Evolutionary conservation across 1,140 invertebrate species (phyloP), one percentile per base, ranked within the genome.

Genomic region (Bombus waltoni): DNA sequence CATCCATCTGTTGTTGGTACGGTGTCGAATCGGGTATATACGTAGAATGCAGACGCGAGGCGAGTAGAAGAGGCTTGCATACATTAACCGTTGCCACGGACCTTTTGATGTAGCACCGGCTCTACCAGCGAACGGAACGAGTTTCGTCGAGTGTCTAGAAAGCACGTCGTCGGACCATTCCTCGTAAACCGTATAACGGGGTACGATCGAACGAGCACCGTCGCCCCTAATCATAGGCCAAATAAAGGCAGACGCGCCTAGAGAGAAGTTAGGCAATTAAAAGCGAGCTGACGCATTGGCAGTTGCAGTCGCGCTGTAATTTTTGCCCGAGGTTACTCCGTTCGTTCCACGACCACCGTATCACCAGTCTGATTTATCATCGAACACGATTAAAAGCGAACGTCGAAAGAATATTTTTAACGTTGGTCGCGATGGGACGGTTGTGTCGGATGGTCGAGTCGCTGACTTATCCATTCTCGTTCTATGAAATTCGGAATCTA

Each of bases 81-180:
- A 85, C 42, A 85, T 85, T 85, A 85, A 72, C 74, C n/a, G 75
- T 66, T 76, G 62, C 75, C 85, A 66, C 42, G 80, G 59, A 85
- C 74, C 78, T 85, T 88, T 90, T 87, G 89, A 90, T 81, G 89
- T 85, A 84, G 85, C 85, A 87, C 86, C 88, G 88, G 73, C 88
- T 75, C 77, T 71, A 75, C 77, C 62, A 38, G 38, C 28, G 75
- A 73, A 85, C 77, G 40, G n/a, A 57, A 68, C 65, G 53, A 62
- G 70, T 32, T 57, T 68, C 85, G 74, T 82, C 78, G 70, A 78
- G 59, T 40, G 82, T 83, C 87, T 86, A 89, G 87, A 89, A 89
- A 88, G 87, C 85, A 75, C 88, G 42, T 42, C 81, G 77, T 57
- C 28, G 77, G 74, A 81, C 88, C 87, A 88, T 82, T 85, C 80